Evolutionary conservation across 2,113 vertebrate species (phyloP), one percentile per base, ranked within the genome.

Genomic region (Halcyon malimbica): DNA sequence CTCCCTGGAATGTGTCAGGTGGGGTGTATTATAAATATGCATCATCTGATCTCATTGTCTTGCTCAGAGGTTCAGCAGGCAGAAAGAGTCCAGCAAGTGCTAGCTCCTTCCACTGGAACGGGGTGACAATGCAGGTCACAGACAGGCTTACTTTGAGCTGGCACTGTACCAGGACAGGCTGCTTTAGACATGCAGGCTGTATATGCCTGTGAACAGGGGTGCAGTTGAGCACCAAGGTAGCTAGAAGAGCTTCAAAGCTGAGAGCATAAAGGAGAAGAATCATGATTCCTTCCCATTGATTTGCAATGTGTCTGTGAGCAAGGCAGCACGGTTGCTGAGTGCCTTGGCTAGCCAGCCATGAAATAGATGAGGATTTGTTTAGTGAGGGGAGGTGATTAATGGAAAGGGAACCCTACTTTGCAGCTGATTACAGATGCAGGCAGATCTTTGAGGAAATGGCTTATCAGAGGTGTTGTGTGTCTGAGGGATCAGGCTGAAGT

Each of bases 1-100:
- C 96, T 97, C 77, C 48, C 70, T 53, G 93, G 93, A 95, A 97
- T 91, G 93, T 95, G 95, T 95, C 96, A 96, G 96, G 94, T 94
- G 89, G 94, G 80, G 83, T 46, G 77, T 19, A 16, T 94, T 91
- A 94, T 93, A 89, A 94, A 95, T 95, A 94, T n/a, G 69, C 78
- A 96, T 91, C 84, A 1, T 69, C 95, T 68, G 84, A 96, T 79
- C 84, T 95, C 87, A 44, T 69, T 71, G 84, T 80, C 84, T 82
- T 44, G 65, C 89, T 94, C 33, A 1, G 8, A 87, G 81, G 73
- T 54, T 86, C 62, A 79, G 69, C 51, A 26, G 63, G 87, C 75
- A 57, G 70, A 25, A 28, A 26, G 57, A 62, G 74, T 11, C 89
- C 84, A 26, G 89, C 12, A 48, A 82, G 57, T 2, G 42, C 59